phyloP scores from a whole-genome alignment of 2,797 vertebrate species.

The Neosalanx taihuensis region DNA sequence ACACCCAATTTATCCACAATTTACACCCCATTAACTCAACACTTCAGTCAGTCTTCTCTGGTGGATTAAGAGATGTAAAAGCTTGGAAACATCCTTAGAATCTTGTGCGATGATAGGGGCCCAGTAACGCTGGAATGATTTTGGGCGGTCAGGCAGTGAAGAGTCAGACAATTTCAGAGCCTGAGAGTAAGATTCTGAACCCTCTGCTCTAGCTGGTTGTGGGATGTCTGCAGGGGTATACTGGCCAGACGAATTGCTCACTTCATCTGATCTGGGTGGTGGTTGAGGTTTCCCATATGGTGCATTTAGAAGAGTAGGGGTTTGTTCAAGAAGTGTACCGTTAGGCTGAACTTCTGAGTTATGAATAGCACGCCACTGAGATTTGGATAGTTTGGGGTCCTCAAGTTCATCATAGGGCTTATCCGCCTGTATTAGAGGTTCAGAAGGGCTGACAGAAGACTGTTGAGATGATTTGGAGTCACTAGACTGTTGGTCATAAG shows the following conservation, averaged over 20 bases:
- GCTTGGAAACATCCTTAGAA: conserved; percentile 13
- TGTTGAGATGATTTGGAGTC: neutral
- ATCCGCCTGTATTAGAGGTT: neutral
- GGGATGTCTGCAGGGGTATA: neutral
- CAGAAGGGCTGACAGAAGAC: neutral
- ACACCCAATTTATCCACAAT: no score
- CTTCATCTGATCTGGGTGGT: neutral
- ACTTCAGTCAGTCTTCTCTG: conserved; percentile 12
- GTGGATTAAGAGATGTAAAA: conserved; percentile 19
- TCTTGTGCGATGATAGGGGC: conserved; percentile 1
- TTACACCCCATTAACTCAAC: no score
- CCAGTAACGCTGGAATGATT: conserved; percentile 25
- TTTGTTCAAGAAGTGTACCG: neutral
- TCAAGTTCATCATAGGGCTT: neutral
- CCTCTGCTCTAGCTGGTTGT: no score
- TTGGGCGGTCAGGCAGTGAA: conserved; percentile 10
- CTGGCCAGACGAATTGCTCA: neutral
- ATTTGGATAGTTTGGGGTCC: neutral
- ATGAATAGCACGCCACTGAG: neutral
- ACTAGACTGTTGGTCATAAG: neutral
- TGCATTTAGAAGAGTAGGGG: neutral
- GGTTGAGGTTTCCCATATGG: neutral
- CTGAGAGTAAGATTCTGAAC: no score
- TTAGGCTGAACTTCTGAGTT: neutral
- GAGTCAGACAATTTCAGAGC: no score